Evolutionary conservation across 2,797 vertebrate species (phyloP).

Genomic region (Melanogrammus aeglefinus): DNA sequence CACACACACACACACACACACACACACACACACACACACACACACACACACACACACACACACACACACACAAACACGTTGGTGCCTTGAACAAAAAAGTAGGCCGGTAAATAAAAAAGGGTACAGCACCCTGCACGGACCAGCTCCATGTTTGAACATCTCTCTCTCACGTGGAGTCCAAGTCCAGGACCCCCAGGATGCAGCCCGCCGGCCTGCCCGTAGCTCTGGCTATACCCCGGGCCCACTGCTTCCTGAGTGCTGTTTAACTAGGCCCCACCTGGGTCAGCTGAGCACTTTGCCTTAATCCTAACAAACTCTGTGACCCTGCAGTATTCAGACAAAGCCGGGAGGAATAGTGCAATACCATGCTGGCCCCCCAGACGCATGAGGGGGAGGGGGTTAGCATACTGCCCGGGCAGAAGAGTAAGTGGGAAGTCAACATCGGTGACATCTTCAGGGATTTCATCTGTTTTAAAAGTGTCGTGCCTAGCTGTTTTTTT

Average conservation of each 20-base stretch:
- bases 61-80: slow-evolving; percentile 7
- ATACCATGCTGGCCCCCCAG: slow-evolving; percentile 23
- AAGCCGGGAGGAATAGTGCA: slow-evolving; percentile 24
- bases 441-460: background rate
- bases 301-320: slow-evolving; percentile 68
- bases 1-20: too few species aligned
- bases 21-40: slow-evolving; percentile 1
- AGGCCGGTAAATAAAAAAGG: slow-evolving; percentile 6
- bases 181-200: background rate
- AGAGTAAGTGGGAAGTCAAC: background rate
- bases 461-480: background rate
- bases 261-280: slow-evolving; percentile 51
- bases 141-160: slow-evolving; percentile 8
- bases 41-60: background rate
- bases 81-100: background rate
- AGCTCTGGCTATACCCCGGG: slow-evolving; percentile 1
- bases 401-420: background rate
- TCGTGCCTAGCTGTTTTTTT: background rate
- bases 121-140: slow-evolving; percentile 35
- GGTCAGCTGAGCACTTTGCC: slow-evolving; percentile 49
- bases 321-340: slow-evolving; percentile 50
- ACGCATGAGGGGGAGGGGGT: slow-evolving; percentile 24
- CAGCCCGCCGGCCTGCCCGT: too few species aligned
- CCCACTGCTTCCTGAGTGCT: slow-evolving; percentile 41
- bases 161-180: background rate